Evolutionary conservation across 2,113 vertebrate genomes (phyloP).

Genomic region (Neodontobutis hainanensis): DNA sequence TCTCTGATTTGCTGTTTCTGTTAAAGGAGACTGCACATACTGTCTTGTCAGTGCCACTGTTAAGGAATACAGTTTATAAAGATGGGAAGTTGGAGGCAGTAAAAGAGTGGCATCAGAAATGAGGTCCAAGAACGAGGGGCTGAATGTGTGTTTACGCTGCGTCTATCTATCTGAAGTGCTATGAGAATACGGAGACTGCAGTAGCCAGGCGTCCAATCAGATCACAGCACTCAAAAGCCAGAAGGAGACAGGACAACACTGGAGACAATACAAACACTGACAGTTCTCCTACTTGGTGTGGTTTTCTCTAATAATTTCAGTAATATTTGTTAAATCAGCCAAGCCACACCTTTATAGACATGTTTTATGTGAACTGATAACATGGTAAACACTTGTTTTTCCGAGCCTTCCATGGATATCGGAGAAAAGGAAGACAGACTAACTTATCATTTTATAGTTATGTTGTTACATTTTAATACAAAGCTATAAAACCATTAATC

Average conservation of each 20-base stretch:
- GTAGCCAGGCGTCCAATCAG: slow-evolving; percentile 68
- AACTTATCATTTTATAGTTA: neutral
- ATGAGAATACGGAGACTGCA: slow-evolving; percentile 66
- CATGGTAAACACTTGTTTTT: neutral
- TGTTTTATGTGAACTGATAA: too few relatives aligned
- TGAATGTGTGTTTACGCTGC: slow-evolving; percentile 47
- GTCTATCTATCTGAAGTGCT: slow-evolving; percentile 45
- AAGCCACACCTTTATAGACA: neutral
- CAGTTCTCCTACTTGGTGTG: slow-evolving; percentile 6
- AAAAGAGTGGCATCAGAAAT: neutral
- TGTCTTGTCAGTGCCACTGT: neutral
- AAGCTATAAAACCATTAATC: neutral
- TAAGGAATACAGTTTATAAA: too few relatives aligned
- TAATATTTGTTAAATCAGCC: neutral
- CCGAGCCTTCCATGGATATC: too few relatives aligned
- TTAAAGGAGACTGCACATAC: slow-evolving; percentile 3
- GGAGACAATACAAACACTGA: slow-evolving; percentile 17
- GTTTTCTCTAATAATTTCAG: slow-evolving; percentile 14
- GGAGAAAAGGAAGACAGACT: neutral
- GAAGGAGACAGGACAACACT: slow-evolving; percentile 42
- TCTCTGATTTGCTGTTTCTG: slow-evolving; percentile 8
- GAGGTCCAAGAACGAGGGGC: neutral
- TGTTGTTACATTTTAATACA: neutral
- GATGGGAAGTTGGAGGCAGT: neutral
- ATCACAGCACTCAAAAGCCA: slow-evolving; percentile 37